Evolutionary conservation across 2,888 invertebrate genomes (phyloP), one percentile per base, ranked within the genome.

Genomic region (Sinhomidia bicolor): DNA sequence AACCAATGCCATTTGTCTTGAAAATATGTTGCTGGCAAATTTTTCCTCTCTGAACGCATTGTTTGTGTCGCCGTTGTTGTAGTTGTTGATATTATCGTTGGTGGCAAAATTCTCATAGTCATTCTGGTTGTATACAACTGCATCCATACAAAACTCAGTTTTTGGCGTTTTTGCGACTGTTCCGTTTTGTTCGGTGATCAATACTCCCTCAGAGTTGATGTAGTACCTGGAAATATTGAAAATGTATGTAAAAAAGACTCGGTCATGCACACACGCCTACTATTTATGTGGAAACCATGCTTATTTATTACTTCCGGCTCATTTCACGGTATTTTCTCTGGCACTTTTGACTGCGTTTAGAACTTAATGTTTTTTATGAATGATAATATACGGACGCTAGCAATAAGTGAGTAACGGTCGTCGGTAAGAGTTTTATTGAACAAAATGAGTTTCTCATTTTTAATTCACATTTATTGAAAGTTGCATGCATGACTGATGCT

Each of bases 1-100:
- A 36, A 88, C 83, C 47, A 88, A 6, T 68, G 88, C 88, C 36
- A 88, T 78, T 88, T 88, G 88, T 26, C 78, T 82, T 12, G 78
- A 82, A 65, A 83, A 78, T 54, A 76, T 62, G 47, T 20, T 54
- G n/a, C 1, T n/a, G 20, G n/a, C n/a, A n/a, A 20, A 23, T 78
- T 78, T 54, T 7, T 57, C 36, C 17, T 78, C 78, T 32, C 32
- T 62, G 14, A 9, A n/a, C n/a, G n/a, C n/a, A n/a, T n/a, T n/a
- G n/a, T n/a, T n/a, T 14, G 32, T 23, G 14, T n/a, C 41, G 60
- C 29, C 62, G 1, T 41, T 26, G 80, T 80, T 23, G 14, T n/a
- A 41, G 60, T 32, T 80, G 1, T 41, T 26, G 80, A 62, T 14
- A 26, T 41, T 62, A 14, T 17, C 20, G 36, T 29, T 51, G n/a